Base-by-base conservation (phyloP, 2,113 vertebrate species). In the Anguilla japonica region DNA sequence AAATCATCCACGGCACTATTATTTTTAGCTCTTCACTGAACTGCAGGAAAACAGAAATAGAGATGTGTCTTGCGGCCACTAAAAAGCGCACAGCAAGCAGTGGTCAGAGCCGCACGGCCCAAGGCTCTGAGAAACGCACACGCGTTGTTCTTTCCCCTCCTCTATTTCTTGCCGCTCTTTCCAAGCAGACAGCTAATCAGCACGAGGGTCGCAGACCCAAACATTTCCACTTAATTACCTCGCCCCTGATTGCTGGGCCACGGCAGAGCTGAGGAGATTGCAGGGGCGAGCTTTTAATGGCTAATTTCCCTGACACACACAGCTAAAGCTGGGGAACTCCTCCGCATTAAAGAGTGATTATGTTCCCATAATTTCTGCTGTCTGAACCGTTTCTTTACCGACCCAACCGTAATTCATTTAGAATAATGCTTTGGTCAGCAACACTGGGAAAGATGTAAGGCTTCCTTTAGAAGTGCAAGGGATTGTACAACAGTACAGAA, bases 211-310 rank as follows among this genome's bases (percentile, higher is more conserved):
- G 87, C 88, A 88, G 0, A 13, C 43, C 29, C 89, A 9, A 89
- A 87, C 89, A 80, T 89, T 91, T 88, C 87, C 57, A 18, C 81
- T 90, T 87, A 90, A 93, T 92, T 90, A 91, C 87, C 89, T 86
- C 46, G 3, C 7, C 86, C 78, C 88, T 92, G 91, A 91, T 88
- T 81, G 40, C 41, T 29, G 53, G 20, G 50, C 82, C 34, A 18
- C 53, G 22, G 82, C 39, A 15, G 80, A 81, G n/a, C 39, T n/a
- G 63, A 13, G 16, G 39, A 67, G 82, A 84, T 22, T 53, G 78
- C 78, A 41, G 57, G 40, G 56, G 40, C n/a, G 11, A 16, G 84
- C 60, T 9, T 85, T 79, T 50, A 83, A 79, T 34, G 71, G 67
- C 26, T 20, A 39, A 85, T 79, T 85, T 79, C 71, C 40, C 43